Conservation (phyloP, 2,888 invertebrate genomes). For the Creontiades dilutus region DNA sequence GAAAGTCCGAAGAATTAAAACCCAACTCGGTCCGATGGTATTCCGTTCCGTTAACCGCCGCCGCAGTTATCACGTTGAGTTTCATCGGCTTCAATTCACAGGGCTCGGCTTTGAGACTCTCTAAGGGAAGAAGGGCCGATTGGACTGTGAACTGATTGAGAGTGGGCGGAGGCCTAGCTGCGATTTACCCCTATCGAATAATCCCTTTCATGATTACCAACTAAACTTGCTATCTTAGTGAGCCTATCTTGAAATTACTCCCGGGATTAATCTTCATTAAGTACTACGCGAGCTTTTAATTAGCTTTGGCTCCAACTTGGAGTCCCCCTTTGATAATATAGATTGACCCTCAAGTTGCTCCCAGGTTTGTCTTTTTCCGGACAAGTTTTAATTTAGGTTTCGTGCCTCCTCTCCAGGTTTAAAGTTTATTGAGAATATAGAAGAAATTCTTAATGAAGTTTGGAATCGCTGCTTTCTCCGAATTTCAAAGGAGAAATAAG, state of each 20-base stretch:
- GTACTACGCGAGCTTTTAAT: background rate
- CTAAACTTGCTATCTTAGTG: constrained; percentile 40
- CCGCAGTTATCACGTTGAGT: too few relatives aligned
- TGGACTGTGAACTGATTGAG: background rate
- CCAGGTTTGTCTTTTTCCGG: background rate
- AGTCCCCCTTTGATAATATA: background rate
- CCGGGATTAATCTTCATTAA: constrained; percentile 54
- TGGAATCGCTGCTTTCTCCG: too few relatives aligned
- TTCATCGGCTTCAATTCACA: too few relatives aligned
- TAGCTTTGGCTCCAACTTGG: background rate
- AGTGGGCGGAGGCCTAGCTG: background rate
- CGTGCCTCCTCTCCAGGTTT: too few relatives aligned
- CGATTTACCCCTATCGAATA: background rate
- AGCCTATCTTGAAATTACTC: constrained; percentile 43
- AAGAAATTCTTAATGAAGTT: too few relatives aligned
- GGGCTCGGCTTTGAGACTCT: background rate
- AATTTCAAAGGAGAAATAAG: too few relatives aligned
- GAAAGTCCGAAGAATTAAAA: too few relatives aligned
- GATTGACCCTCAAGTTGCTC: background rate
- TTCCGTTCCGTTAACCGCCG: too few relatives aligned
- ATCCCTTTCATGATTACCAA: constrained; percentile 19
- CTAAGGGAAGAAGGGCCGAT: background rate
- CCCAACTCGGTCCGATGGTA: too few relatives aligned
- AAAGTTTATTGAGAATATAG: too few relatives aligned
- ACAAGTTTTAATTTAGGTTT: background rate